Evolutionary conservation across 2,113 vertebrate genomes (phyloP).

Genomic region (Delphinapterus leucas): DNA sequence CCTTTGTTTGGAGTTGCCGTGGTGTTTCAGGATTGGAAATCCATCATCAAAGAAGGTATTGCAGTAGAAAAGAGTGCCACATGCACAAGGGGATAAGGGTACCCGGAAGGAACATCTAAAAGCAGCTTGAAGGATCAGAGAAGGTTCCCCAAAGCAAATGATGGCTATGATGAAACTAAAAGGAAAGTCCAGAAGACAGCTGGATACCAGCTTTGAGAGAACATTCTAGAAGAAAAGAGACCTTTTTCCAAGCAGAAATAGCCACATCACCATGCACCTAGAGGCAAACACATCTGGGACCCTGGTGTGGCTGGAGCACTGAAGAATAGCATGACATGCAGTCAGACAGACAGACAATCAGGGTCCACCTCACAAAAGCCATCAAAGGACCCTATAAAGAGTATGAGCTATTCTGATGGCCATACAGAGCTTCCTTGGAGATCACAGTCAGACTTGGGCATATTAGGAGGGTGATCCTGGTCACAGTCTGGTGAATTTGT

Average conservation of each 20-base stretch:
- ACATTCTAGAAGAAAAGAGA: neutral
- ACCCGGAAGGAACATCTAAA: neutral
- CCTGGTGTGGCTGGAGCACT: fast-evolving
- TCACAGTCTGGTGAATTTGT: too few relatives aligned
- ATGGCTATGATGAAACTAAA: neutral
- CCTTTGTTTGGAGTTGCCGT: fast-evolving
- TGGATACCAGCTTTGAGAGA: neutral
- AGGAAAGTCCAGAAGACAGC: neutral
- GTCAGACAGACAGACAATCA: neutral
- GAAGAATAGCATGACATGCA: fast-evolving
- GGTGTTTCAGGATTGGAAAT: neutral
- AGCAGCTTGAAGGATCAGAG: neutral
- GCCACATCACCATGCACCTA: too few relatives aligned
- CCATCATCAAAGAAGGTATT: neutral
- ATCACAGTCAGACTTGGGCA: too few relatives aligned
- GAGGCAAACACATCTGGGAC: neutral
- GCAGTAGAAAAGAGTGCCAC: fast-evolving
- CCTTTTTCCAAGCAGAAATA: too few relatives aligned
- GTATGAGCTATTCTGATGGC: neutral
- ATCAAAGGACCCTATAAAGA: neutral
- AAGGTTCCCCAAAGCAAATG: too few relatives aligned
- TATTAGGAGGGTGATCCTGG: neutral
- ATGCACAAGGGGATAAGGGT: fast-evolving
- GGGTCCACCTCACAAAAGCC: too few relatives aligned
- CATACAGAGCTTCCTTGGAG: neutral